Percentiles rank a stretch among this genome's conserved stretches.
These are phyloP conservation scores for Acrobasis suavella DNA, from an alignment of 2,888 invertebrate species.

Conservation along the genomic window DNA sequence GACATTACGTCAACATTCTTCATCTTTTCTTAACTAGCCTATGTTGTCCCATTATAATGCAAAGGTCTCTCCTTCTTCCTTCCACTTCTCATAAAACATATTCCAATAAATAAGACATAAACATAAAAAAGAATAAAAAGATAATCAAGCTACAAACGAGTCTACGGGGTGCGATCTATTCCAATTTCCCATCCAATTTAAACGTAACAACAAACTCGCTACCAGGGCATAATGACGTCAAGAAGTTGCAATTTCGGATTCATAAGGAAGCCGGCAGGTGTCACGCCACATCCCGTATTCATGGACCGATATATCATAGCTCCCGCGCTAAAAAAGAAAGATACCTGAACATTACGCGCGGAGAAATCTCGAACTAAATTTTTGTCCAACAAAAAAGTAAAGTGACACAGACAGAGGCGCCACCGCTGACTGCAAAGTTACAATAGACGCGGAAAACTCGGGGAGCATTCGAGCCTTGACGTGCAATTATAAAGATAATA, in stretches of 20 bases:
- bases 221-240: constrained; percentile 61
- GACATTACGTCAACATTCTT: no score
- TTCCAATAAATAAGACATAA: not conserved
- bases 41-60: no score
- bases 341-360: no score
- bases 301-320: constrained; percentile 78
- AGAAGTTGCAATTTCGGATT: constrained; percentile 70
- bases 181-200: constrained; percentile 42
- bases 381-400: no score
- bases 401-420: no score
- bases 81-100: not conserved
- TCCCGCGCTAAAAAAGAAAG: constrained; percentile 46
- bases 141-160: constrained; percentile 15
- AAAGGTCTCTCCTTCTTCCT: no score
- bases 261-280: constrained; percentile 75
- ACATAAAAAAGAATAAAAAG: constrained; percentile 11
- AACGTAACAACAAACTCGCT: constrained; percentile 40
- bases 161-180: constrained; percentile 31
- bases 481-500: constrained; percentile 83
- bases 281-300: constrained; percentile 78
- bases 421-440: no score
- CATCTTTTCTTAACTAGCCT: no score
- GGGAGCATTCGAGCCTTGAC: constrained; percentile 66
- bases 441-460: constrained; percentile 42
- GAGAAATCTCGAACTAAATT: no score